phyloP scores from a whole-genome alignment of 2,113 vertebrate genomes.

The Cryptomyrus ogoouensis region DNA sequence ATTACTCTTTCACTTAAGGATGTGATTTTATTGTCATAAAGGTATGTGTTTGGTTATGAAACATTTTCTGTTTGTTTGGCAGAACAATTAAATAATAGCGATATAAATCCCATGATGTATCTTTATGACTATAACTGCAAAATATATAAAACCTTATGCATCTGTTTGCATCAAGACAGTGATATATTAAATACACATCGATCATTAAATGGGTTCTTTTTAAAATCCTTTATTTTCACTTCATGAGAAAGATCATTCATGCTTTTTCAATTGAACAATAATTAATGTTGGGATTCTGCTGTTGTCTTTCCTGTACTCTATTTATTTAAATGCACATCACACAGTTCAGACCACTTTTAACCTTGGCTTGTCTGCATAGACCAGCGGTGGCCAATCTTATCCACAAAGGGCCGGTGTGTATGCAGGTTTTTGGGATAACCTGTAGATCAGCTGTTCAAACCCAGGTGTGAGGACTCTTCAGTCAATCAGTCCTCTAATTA shows the following conservation, averaged over 20 bases:
- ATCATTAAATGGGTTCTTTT: not conserved
- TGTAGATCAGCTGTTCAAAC: no score
- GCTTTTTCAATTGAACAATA: not conserved
- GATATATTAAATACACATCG: not conserved
- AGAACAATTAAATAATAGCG: not conserved
- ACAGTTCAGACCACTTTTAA: not conserved
- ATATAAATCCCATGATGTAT: not conserved
- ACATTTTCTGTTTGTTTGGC: not conserved
- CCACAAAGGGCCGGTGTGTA: no score
- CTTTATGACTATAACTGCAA: not conserved
- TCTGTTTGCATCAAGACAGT: not conserved
- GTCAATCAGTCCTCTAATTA: no score
- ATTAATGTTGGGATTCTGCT: not conserved
- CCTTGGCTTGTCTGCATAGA: not conserved
- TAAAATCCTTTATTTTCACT: not conserved
- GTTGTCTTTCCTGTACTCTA: not conserved
- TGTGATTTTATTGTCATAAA: not conserved
- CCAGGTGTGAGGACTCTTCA: no score
- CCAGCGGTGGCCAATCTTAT: no score
- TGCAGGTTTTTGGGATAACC: no score
- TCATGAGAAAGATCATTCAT: not conserved
- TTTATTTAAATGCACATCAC: not conserved
- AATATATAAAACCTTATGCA: not conserved
- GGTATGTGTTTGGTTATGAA: not conserved
- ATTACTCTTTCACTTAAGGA: not conserved